Evolutionary conservation across 2,888 invertebrate species (phyloP).

Genomic region (Drosophila acutilabella): DNA sequence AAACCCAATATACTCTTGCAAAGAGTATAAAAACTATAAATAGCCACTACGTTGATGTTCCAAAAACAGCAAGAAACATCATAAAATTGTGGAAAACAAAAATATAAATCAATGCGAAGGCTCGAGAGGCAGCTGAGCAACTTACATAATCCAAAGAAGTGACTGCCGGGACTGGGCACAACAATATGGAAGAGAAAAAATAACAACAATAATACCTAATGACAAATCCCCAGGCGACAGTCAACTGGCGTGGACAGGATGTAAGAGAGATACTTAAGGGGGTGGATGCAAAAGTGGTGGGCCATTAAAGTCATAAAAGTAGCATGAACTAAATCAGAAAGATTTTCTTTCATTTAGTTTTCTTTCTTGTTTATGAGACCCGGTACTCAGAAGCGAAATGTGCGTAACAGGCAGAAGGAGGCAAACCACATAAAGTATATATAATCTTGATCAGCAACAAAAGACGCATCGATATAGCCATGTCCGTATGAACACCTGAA

Average conservation of each 20-base stretch:
- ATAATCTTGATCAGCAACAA: no score
- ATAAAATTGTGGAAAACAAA: constrained; percentile 54
- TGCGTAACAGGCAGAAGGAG: no score
- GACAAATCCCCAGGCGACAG: constrained; percentile 65
- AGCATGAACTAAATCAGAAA: constrained; percentile 78
- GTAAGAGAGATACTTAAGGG: constrained; percentile 1
- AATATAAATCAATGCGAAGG: constrained; percentile 56
- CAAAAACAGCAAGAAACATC: constrained; percentile 24
- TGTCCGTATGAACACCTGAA: no score
- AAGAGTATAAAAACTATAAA: constrained; percentile 55
- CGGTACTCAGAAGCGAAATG: no score
- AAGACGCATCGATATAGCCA: no score
- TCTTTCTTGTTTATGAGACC: constrained; percentile 21
- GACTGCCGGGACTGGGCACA: constrained; percentile 10
- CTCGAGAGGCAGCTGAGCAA: constrained; percentile 37
- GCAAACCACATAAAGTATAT: no score
- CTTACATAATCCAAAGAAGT: constrained; percentile 38
- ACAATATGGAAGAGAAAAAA: constrained; percentile 32
- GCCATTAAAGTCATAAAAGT: constrained; percentile 81
- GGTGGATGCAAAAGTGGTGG: constrained; percentile 64
- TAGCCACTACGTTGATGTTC: constrained; percentile 25
- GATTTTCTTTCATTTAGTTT: constrained; percentile 37
- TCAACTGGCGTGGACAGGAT: constrained; percentile 20
- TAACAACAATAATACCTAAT: constrained; percentile 54
- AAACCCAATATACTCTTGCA: no score